Percentiles rank a stretch among this genome's conserved stretches.
Evolutionary conservation across 2,113 vertebrate genomes (phyloP).

Genomic region (Promerops cafer): DNA sequence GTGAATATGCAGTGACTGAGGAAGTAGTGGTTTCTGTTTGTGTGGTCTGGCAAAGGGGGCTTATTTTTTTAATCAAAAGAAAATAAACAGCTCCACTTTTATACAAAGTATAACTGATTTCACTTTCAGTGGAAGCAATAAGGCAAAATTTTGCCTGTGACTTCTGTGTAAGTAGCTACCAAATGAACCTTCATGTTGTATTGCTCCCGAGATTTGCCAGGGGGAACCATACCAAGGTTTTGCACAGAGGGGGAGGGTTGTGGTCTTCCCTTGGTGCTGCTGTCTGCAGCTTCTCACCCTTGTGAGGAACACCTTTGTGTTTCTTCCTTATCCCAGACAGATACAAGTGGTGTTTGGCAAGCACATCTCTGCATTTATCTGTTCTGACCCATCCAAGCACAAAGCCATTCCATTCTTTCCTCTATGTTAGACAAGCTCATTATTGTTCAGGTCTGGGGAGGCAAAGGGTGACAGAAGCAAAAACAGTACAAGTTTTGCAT

Average conservation of each 20-base stretch:
- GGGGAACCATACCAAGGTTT: neutral
- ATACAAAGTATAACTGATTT: neutral
- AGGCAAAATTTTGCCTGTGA: neutral
- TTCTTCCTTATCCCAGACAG: neutral
- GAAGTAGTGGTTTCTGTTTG: constrained; percentile 10
- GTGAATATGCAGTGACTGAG: neutral
- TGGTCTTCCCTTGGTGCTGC: neutral
- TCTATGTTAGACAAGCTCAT: neutral
- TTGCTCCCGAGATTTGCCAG: neutral
- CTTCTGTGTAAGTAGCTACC: neutral
- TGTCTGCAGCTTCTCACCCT: neutral
- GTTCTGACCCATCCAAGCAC: neutral
- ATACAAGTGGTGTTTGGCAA: neutral
- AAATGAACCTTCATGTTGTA: neutral
- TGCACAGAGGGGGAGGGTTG: rapidly evolving
- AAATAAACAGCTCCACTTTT: neutral
- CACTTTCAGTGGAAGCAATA: neutral
- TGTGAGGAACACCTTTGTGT: neutral
- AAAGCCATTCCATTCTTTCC: neutral
- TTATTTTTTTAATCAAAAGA: neutral
- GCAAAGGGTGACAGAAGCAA: neutral
- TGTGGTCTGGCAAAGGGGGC: neutral
- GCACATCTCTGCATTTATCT: neutral
- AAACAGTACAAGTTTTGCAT: neutral
- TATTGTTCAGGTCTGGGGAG: neutral